Percentiles rank a stretch among this genome's conserved stretches.
Conservation (phyloP, 2,797 vertebrate species). For the Pseudotriccus pelzelni region DNA sequence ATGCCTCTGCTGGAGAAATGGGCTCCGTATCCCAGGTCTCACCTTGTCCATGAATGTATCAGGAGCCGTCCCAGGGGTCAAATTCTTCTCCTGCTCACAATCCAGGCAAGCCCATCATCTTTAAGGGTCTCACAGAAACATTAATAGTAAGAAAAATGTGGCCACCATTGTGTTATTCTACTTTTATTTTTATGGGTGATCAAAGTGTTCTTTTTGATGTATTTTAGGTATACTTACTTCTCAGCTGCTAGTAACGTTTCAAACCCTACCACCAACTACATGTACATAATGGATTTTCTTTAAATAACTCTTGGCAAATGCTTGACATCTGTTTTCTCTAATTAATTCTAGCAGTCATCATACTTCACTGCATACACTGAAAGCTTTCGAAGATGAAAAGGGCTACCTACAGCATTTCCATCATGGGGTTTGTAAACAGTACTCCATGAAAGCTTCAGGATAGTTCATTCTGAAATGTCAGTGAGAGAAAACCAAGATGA, state of each 20-base stretch:
- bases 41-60: constrained; percentile 55
- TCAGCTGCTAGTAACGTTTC: constrained; percentile 30
- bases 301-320: constrained; percentile 63
- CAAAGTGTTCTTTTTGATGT: not conserved
- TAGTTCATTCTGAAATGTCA: constrained; percentile 35
- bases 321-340: constrained; percentile 71
- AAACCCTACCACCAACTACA: constrained; percentile 28
- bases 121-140: not conserved
- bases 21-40: constrained; percentile 51
- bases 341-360: constrained; percentile 74
- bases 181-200: constrained; percentile 5
- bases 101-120: constrained; percentile 29
- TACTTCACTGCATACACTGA: constrained; percentile 65
- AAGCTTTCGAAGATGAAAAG: constrained; percentile 64
- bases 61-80: constrained; percentile 31
- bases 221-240: constrained; percentile 5
- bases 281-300: constrained; percentile 55
- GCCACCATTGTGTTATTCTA: not conserved
- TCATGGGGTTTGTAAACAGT: constrained; percentile 24
- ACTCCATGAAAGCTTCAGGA: constrained; percentile 19
- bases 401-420: constrained; percentile 62
- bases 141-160: constrained; percentile 10
- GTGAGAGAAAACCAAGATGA: not conserved
- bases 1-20: constrained; percentile 39
- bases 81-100: constrained; percentile 53